Evolutionary conservation across 2,113 vertebrate genomes (phyloP), one percentile per base, ranked within the genome.

Genomic region (Scytalopus superciliaris): DNA sequence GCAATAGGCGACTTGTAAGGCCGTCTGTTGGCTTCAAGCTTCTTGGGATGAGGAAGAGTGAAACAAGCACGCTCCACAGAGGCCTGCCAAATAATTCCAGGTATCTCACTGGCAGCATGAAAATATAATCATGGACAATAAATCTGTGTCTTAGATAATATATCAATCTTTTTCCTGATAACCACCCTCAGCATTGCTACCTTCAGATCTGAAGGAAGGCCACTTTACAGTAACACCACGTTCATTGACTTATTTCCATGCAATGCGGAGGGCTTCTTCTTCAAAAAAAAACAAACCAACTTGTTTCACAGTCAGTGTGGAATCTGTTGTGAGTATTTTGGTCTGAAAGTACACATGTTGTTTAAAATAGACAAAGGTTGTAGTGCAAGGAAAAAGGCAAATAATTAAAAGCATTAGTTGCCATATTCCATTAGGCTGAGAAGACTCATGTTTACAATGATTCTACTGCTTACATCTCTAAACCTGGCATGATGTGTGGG

Each of bases 241-340:
- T 56, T 74, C 9, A n/a, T 4, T 86, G 39, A 47, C 25, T 59
- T 10, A 39, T 55, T 87, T 84, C 21, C 37, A 52, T 37, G 2
- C 16, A 76, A 25, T 3, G 0, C 12, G 79, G 37, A 55, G 7
- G 44, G 42, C 45, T 74, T 45, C 45, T 74, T 45, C 45, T 27
- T 73, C 25, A 64, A 60, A 39, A 33, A 53, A 59, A 50, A 45
- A 47, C 59, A 7, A n/a, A n/a, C n/a, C n/a, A n/a, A n/a, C n/a
- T n/a, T 2, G 9, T 64, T 55, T 63, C 14, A 19, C 0, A 0
- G 9, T 57, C 27, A 62, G 12, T 40, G 18, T 30, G 3, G 50
- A 93, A 87, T 64, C 14, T 8, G 4, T 19, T 56, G 23, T 44
- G 19, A 72, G 16, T 57, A 13, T 24, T 72, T 57, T 19, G 5